Base-by-base conservation (phyloP, 2,797 vertebrate genomes). In the Neosalanx taihuensis region DNA sequence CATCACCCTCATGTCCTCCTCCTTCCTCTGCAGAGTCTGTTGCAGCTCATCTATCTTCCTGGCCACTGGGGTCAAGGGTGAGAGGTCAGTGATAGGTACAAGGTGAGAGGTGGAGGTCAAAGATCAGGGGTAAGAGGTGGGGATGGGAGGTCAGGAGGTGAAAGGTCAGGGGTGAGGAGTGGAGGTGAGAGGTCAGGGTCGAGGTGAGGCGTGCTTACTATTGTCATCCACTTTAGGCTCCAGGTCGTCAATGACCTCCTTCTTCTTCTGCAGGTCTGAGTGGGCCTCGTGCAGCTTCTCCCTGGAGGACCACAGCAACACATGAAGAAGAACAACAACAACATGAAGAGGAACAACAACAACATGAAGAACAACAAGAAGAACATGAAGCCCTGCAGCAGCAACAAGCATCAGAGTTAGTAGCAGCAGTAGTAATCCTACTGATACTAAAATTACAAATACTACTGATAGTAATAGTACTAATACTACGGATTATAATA, bases 1-100 rank as follows among this genome's bases (percentile, higher is more conserved):
- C 96, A 97, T 96, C 80, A 92, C 92, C 72, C 87, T 92, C 93
- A 97, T 92, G 86, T 96, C 95, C 2, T 94, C 94, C 0, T 97
- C 96, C 82, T 96, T 97, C 88, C 93, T 95, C 74, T 86, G 91
- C 82, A 97, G 83, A 75, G 88, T 92, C 72, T 92, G 91, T 83
- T 97, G 94, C 46, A 97, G 91, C 77, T 96, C 94, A 60, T 95
- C 94, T 0, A 97, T 94, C 76, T 94, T 95, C 84, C 87, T 92
- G 0, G 92, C 91, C 90, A 94, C 94, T 96, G 66, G 7, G 69
- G 35, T 57, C n/a, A n/a, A 3, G n/a, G 4, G 37, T 15, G 30
- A n/a, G 13, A 30, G n/a, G 26, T 35, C 17, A 46, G 30, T 68
- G 23, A 33, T 26, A n/a, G 13, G 23, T 20, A 26, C 23, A 20